Evolutionary conservation across 2,113 vertebrate genomes (phyloP).

Genomic region (Pseudopodoces humilis): DNA sequence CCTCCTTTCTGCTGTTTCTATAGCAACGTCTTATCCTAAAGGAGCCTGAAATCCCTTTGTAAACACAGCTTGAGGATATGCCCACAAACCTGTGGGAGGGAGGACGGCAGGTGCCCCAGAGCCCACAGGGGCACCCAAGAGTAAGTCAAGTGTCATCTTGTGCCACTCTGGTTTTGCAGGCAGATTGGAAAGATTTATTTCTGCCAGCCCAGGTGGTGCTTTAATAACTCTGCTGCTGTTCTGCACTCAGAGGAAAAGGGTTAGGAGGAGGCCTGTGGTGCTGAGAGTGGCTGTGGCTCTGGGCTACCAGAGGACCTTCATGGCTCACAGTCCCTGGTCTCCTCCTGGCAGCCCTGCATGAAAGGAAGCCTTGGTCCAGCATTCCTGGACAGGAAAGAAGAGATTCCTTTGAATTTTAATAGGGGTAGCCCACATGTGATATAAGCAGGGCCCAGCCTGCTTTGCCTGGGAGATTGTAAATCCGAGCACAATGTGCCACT

Average conservation of each 20-base stretch:
- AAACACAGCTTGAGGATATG: constrained; percentile 47
- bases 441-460: background rate
- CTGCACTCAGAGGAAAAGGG: background rate
- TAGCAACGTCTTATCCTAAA: constrained; percentile 55
- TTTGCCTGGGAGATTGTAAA: background rate
- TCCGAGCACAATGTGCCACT: background rate
- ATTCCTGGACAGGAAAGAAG: background rate
- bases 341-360: background rate
- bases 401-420: background rate
- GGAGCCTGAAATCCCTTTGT: constrained; percentile 44
- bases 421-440: background rate
- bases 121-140: background rate
- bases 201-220: constrained; percentile 31
- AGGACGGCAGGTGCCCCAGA: constrained; percentile 13
- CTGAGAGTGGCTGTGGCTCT: background rate
- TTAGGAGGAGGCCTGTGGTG: background rate
- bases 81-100: background rate
- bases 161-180: background rate
- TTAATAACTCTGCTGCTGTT: background rate
- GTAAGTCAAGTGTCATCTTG: constrained; percentile 18
- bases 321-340: background rate
- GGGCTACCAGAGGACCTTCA: background rate
- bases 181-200: constrained; percentile 9
- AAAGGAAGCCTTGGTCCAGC: background rate
- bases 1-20: constrained; percentile 53